These are phyloP conservation scores for Cecidostiba fungosa DNA, from an alignment of 2,888 invertebrate species.

Conservation along the genomic window DNA sequence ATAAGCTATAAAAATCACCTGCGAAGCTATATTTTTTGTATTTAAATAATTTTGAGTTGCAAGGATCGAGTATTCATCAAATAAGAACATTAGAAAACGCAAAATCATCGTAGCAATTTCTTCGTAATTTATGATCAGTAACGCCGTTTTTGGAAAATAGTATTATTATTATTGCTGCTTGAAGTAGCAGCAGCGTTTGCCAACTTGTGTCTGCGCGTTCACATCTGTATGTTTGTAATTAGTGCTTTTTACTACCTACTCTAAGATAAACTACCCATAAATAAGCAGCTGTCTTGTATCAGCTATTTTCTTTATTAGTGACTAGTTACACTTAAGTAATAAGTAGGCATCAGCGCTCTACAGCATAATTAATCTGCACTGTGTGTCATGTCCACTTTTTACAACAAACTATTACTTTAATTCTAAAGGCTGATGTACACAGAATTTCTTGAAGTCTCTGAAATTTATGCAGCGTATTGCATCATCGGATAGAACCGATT, in stretches of 20 bases:
- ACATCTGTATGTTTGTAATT: not conserved
- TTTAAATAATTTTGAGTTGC: too few relatives aligned
- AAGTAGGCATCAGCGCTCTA: not conserved
- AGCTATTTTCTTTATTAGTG: not conserved
- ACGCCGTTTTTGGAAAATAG: not conserved
- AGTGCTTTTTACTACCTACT: not conserved
- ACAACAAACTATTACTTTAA: too few relatives aligned
- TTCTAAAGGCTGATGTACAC: too few relatives aligned
- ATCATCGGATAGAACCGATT: not conserved
- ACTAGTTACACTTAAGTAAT: not conserved
- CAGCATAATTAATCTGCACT: too few relatives aligned
- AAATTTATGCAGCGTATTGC: too few relatives aligned
- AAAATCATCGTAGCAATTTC: not conserved
- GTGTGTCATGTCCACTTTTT: too few relatives aligned
- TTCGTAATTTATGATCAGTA: not conserved
- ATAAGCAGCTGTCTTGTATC: not conserved
- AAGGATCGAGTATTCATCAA: too few relatives aligned
- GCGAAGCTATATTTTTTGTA: too few relatives aligned
- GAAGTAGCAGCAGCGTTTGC: not conserved
- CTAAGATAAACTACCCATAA: constrained; percentile 3
- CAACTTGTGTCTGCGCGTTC: not conserved
- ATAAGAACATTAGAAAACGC: not conserved
- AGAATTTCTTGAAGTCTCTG: too few relatives aligned
- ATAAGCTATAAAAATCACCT: not conserved
- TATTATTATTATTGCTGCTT: too few relatives aligned